Percentiles rank a stretch among this genome's conserved stretches.
These are phyloP conservation scores for Beris chalybata DNA, from an alignment of 2,888 invertebrate genomes.

Conservation along the genomic window DNA sequence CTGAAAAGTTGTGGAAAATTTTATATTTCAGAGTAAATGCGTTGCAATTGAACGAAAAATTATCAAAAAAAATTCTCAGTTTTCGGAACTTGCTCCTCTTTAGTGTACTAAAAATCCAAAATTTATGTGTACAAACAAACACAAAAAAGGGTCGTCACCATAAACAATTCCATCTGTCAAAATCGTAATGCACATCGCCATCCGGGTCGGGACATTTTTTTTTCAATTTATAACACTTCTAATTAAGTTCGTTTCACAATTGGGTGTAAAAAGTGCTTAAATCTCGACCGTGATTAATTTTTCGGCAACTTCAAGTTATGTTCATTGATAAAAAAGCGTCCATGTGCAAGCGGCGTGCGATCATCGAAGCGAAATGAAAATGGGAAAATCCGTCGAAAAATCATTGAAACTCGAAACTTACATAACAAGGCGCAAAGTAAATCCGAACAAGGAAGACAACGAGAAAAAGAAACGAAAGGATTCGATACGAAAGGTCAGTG, in stretches of 20 bases:
- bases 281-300: too few relatives aligned
- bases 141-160: constrained; percentile 27
- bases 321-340: not conserved
- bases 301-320: too few relatives aligned
- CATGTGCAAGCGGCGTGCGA: constrained; percentile 22
- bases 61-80: not conserved
- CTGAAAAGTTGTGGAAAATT: too few relatives aligned
- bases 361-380: constrained; percentile 18
- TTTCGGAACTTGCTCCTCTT: constrained; percentile 6
- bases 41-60: too few relatives aligned
- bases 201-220: not conserved
- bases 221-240: constrained; percentile 2
- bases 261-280: too few relatives aligned
- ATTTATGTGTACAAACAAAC: constrained; percentile 27
- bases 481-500: constrained; percentile 49
- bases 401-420: constrained; percentile 45
- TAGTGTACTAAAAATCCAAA: constrained; percentile 17
- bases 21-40: too few relatives aligned
- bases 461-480: constrained; percentile 54
- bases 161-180: constrained; percentile 33
- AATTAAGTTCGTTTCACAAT: too few relatives aligned
- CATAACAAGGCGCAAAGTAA: constrained; percentile 52
- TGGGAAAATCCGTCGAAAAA: constrained; percentile 32
- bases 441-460: constrained; percentile 52
- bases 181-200: constrained; percentile 20